These are phyloP conservation scores for Temnopleurus reevesii DNA, from an alignment of 53 echinoderm and acorn worm genomes.

Conservation along the genomic window DNA sequence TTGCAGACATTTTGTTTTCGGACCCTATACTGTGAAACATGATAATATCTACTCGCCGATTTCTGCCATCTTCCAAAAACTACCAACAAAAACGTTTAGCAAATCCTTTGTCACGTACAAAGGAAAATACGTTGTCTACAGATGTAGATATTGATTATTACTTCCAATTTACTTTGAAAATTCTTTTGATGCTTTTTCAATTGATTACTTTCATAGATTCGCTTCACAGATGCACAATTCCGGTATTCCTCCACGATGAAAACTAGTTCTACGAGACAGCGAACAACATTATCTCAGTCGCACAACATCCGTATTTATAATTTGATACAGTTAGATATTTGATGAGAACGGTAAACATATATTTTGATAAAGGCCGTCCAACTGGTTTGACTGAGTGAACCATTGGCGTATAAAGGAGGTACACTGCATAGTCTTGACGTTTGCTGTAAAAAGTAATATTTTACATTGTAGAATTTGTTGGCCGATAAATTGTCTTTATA, in stretches of 20 bases:
- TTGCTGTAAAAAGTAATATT: too few species aligned
- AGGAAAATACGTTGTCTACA: background rate
- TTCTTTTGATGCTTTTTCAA: background rate
- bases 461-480: too few species aligned
- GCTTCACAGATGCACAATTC: background rate
- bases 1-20: background rate
- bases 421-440: too few species aligned
- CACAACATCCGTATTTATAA: constrained; percentile 14
- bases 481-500: too few species aligned
- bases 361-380: background rate
- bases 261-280: background rate
- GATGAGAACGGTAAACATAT: constrained; percentile 4
- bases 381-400: background rate
- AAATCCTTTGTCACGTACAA: background rate
- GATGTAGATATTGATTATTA: too few species aligned
- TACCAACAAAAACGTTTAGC: background rate
- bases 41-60: background rate
- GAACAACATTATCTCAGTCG: background rate
- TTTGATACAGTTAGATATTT: background rate
- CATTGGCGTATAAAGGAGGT: too few species aligned
- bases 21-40: background rate
- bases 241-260: background rate
- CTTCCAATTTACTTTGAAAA: too few species aligned
- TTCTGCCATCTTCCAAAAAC: too few species aligned
- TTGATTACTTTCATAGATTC: background rate